These are phyloP conservation scores for Oxycera nigricornis DNA, from an alignment of 2,888 invertebrate species.

Conservation along the genomic window DNA sequence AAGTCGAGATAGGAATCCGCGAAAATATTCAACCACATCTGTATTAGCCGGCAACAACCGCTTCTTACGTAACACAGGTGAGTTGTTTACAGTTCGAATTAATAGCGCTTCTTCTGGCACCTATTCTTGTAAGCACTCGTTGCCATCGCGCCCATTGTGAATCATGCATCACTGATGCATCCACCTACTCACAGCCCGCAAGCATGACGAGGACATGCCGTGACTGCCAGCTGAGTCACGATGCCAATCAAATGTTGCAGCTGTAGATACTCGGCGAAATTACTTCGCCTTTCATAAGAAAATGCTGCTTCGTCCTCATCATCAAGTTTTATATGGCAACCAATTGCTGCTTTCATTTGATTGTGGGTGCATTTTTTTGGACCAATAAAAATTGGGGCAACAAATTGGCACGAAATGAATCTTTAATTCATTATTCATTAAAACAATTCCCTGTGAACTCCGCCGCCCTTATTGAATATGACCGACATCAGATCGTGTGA, in stretches of 20 bases:
- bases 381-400: too few relatives aligned
- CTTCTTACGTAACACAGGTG: conserved; percentile 21
- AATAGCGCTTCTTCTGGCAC: not conserved
- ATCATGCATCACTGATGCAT: conserved; percentile 6
- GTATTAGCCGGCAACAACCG: not conserved
- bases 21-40: too few relatives aligned
- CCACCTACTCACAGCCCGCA: not conserved
- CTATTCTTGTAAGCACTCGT: conserved; percentile 16
- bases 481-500: not conserved
- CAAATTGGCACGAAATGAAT: too few relatives aligned
- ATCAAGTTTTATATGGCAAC: too few relatives aligned
- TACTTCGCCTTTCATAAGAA: not conserved
- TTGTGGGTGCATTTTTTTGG: too few relatives aligned
- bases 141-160: not conserved
- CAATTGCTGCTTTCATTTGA: too few relatives aligned
- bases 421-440: too few relatives aligned
- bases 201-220: too few relatives aligned
- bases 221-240: not conserved
- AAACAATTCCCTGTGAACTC: not conserved
- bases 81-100: conserved; percentile 24
- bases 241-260: not conserved
- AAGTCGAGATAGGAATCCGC: too few relatives aligned
- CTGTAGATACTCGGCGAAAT: not conserved
- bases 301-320: not conserved
- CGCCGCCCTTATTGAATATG: not conserved